Base-by-base conservation (phyloP, 2,797 vertebrate genomes). In the Limnodromus scolopaceus region DNA sequence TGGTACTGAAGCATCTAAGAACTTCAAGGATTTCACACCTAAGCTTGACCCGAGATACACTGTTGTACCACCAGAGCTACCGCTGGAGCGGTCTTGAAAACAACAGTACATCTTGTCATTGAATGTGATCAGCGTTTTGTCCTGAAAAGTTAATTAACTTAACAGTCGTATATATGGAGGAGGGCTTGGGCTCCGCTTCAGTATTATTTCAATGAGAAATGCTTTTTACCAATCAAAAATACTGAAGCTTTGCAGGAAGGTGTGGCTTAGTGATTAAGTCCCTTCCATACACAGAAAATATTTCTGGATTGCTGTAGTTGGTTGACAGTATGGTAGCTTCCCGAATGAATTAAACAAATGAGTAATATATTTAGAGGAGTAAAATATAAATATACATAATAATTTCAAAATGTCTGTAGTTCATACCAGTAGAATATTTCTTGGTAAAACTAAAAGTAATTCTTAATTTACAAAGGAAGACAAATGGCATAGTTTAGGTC, bases 1-100 rank as follows among this genome's bases (percentile, higher is more conserved):
- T 94, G 99, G 99, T 66, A 99, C 99, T 39, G 98, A 99, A 93
- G 99, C 99, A 41, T 99, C 99, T 72, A 99, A 98, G 97, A 96
- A 99, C 92, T 99, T 99, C 97, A 98, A 98, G 95, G 98, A 98
- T 97, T 99, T 99, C 95, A 97, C 97, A 4, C 99, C 99, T 77
- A 99, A 98, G 96, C 98, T 99, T 97, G 99, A 99, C 97, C 98
- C 99, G 80, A 98, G 98, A 96, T 99, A 98, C 71, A 98, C 97
- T 16, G 88, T 98, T 17, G 96, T 98, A 58, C 96, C 96, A 72
- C 97, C 98, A 81, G 98, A 98, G 85, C 92, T 97, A 38, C 98
- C 98, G 1, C 93, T 98, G 71, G 98, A 98, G 84, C 98, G 98
- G 38, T 99, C 99, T 98, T 98, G 94, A 98, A 87, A 93, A 64